Evolutionary conservation across 1,140 invertebrate genomes (phyloP).

Genomic region (Halesus radiatus): DNA sequence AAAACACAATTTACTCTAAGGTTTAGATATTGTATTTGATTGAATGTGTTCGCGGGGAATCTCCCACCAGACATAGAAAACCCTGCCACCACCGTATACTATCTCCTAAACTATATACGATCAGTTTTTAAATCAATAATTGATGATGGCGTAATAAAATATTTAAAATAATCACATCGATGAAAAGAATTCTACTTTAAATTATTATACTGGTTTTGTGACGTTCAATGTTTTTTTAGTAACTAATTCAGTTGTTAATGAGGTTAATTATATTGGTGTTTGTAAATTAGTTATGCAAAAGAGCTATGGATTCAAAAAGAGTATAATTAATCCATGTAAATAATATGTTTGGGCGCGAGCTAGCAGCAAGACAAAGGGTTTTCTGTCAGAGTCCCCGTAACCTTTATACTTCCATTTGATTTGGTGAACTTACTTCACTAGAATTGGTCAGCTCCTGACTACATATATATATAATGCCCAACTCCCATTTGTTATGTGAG

Average conservation of each 20-base stretch:
- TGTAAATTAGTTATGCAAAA: not conserved
- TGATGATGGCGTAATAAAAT: too few relatives aligned
- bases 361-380: not conserved
- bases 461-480: too few relatives aligned
- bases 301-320: not conserved
- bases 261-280: conserved; percentile 19
- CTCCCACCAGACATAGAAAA: too few relatives aligned
- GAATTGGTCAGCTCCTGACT: too few relatives aligned
- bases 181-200: too few relatives aligned
- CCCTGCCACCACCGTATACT: too few relatives aligned
- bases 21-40: conserved; percentile 31
- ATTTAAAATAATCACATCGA: too few relatives aligned
- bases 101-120: too few relatives aligned
- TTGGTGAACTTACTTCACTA: too few relatives aligned
- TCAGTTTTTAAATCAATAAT: too few relatives aligned
- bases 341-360: not conserved
- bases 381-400: not conserved
- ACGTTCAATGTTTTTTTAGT: not conserved
- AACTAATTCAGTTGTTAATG: conserved; percentile 9
- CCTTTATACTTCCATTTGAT: conserved; percentile 4
- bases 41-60: not conserved
- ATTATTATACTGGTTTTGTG: too few relatives aligned
- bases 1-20: conserved; percentile 6
- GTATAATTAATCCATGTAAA: not conserved
- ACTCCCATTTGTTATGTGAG: too few relatives aligned